These are phyloP conservation scores for Pollenia griseotomentosa DNA, from an alignment of 2,888 invertebrate species.

Conservation along the genomic window DNA sequence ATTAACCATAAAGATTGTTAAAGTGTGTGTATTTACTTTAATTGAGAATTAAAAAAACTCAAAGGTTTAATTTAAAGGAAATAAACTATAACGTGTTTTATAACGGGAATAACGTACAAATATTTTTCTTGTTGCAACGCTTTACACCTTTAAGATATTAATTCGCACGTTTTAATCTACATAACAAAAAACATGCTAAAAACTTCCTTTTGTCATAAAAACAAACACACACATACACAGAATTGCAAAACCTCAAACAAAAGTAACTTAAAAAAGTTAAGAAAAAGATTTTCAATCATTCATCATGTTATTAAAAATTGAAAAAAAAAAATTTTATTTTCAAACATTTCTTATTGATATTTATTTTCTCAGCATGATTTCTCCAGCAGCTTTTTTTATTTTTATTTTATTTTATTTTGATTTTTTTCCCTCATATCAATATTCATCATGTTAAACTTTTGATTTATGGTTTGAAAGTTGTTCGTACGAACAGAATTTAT, in stretches of 20 bases:
- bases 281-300: conserved; percentile 22
- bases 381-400: neutral
- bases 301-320: conserved; percentile 40
- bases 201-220: conserved; percentile 54
- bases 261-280: neutral
- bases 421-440: conserved; percentile 23
- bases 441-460: conserved; percentile 45
- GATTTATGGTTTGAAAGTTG: conserved; percentile 21
- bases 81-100: too few species aligned
- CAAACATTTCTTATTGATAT: conserved; percentile 3
- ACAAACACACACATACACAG: neutral
- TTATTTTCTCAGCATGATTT: conserved; percentile 32
- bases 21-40: too few species aligned
- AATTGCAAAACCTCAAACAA: neutral
- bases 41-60: too few species aligned
- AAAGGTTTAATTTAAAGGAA: too few species aligned
- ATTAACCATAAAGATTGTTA: too few species aligned
- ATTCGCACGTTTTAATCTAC: neutral
- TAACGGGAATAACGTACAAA: too few species aligned
- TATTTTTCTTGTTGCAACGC: too few species aligned
- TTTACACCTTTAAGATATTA: neutral
- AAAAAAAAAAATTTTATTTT: conserved; percentile 13
- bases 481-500: neutral
- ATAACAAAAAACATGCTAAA: conserved; percentile 23
- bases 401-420: conserved; percentile 20